Conservation (phyloP, 2,888 invertebrate species). For the Cordilura impudica region DNA sequence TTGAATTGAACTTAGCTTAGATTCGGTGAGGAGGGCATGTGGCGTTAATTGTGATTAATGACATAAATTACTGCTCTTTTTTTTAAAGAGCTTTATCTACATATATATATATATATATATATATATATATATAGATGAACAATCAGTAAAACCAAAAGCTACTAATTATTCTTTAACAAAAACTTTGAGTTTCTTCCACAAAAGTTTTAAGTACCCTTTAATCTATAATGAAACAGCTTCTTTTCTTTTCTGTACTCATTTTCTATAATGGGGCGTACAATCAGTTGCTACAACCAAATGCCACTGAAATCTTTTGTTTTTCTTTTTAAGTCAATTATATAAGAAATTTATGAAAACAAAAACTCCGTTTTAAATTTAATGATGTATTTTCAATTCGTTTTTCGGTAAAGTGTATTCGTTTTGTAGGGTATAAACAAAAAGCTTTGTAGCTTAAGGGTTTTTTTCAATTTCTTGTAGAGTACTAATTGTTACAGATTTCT, state of each 20-base stretch:
- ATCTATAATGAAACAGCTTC: slow-evolving; percentile 31
- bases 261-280: slow-evolving; percentile 25
- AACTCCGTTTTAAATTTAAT: slow-evolving; percentile 29
- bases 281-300: slow-evolving; percentile 21
- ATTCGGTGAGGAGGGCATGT: slow-evolving; percentile 64
- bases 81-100: slow-evolving; percentile 21
- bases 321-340: background rate
- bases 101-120: too few relatives aligned
- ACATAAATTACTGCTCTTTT: slow-evolving; percentile 67
- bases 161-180: slow-evolving; percentile 44
- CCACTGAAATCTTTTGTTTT: slow-evolving; percentile 50
- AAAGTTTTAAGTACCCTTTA: slow-evolving; percentile 23
- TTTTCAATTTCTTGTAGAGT: background rate
- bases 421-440: slow-evolving; percentile 1
- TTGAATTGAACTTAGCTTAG: background rate
- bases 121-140: background rate
- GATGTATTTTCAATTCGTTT: slow-evolving; percentile 15
- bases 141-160: slow-evolving; percentile 22
- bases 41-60: slow-evolving; percentile 76
- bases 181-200: slow-evolving; percentile 1
- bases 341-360: background rate
- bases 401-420: background rate
- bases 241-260: slow-evolving; percentile 6
- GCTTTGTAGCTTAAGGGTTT: slow-evolving; percentile 17
- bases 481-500: slow-evolving; percentile 56